phyloP scores from a whole-genome alignment of 2,113 vertebrate species.

The Abramis brama region DNA sequence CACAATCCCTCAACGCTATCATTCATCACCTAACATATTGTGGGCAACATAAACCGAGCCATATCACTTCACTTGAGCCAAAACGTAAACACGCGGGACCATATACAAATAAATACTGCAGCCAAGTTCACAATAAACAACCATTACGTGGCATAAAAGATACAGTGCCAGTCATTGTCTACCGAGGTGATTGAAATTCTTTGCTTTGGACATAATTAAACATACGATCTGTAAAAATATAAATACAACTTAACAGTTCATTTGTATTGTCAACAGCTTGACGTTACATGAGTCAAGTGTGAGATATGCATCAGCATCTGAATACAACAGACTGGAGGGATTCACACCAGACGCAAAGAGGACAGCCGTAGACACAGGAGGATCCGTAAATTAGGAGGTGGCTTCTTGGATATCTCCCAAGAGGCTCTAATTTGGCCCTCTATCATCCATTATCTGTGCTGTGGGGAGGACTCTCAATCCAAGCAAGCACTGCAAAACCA shows the following conservation, averaged over 20 bases:
- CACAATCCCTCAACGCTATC: slow-evolving; percentile 44
- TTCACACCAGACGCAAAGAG: slow-evolving; percentile 23
- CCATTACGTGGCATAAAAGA: background rate
- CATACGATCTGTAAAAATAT: background rate
- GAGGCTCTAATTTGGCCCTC: slow-evolving; percentile 50
- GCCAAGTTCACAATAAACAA: slow-evolving; percentile 27
- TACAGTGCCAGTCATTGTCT: background rate
- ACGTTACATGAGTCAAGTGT: background rate
- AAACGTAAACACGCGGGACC: slow-evolving; percentile 11
- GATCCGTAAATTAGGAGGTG: slow-evolving; percentile 48
- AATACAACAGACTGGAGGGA: slow-evolving; percentile 32
- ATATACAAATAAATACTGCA: slow-evolving; percentile 9
- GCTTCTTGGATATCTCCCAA: slow-evolving; percentile 44
- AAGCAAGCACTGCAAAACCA: slow-evolving; percentile 45
- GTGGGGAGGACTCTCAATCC: slow-evolving; percentile 46
- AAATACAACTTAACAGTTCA: slow-evolving; percentile 33
- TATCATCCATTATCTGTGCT: slow-evolving; percentile 53
- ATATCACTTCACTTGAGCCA: slow-evolving; percentile 11
- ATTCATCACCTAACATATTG: slow-evolving; percentile 40
- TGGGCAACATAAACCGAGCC: slow-evolving; percentile 32
- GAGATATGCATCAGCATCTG: slow-evolving; percentile 22
- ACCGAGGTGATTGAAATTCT: background rate
- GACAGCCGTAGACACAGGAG: background rate
- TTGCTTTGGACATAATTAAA: background rate
- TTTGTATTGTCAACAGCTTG: slow-evolving; percentile 38